Base-by-base conservation (phyloP, 2,797 vertebrate species). In the Lithobates pipiens region DNA sequence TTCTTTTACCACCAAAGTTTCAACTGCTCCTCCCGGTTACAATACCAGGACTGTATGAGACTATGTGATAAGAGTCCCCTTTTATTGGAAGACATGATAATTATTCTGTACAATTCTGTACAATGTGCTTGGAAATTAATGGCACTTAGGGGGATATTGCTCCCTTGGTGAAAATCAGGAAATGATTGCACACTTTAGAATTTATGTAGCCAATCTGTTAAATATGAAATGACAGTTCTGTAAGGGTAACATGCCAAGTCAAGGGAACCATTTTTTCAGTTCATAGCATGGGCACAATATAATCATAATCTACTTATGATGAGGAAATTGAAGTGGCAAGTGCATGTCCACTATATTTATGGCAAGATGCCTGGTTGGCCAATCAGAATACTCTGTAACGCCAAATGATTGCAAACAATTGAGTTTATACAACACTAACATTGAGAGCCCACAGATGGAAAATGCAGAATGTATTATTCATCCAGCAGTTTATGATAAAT, bases 401-500 rank as follows among this genome's bases (percentile, higher is more conserved):
- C 79, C 74, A 86, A 86, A 65, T 34, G 29, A 72, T 65, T 82
- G 34, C n/a, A 77, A 77, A 68, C 65, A 73, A 69, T 39, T 36
- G 42, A 25, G 50, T 34, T 77, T 73, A 54, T 39, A 86, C 36
- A 82, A 82, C 75, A 72, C 42, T 68, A 61, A 23, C 29, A 44
- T 57, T 69, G 18, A 82, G 65, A 76, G 67, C 13, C 67, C 73
- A 86, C 79, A 82, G 46, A 82, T 61, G 70, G 54, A 72, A 50
- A 77, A 65, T 77, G 54, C 54, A 76, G 18, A 54, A 77, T 65
- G 73, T 67, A 78, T 82, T 77, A 39, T 86, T 77, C 54, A 73
- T 67, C 68, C 69, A 16, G 57, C 44, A 77, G 54, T 63, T 73
- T 82, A 78, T 78, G 83, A 77, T 83, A 78, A 83, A 86, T 86